Evolutionary conservation across 2,888 invertebrate genomes (phyloP), one percentile per base, ranked within the genome.

Genomic region (Drosophila borborema): DNA sequence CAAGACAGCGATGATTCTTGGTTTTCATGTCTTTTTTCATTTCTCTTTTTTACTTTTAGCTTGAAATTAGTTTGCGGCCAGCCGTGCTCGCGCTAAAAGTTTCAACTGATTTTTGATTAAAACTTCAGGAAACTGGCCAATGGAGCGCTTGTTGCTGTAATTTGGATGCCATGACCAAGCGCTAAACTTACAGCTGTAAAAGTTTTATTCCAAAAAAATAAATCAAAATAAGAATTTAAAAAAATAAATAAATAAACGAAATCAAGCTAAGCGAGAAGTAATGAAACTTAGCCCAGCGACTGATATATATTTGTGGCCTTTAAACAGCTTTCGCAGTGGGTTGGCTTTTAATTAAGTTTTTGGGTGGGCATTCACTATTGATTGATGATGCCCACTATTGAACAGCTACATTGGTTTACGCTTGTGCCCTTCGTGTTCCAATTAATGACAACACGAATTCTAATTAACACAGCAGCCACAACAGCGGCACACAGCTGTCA

Each of bases 31-130:
- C n/a, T n/a, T n/a, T n/a, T n/a, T n/a, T n/a, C n/a, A n/a, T n/a
- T n/a, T n/a, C n/a, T n/a, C n/a, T n/a, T n/a, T n/a, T n/a, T n/a
- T n/a, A n/a, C n/a, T n/a, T n/a, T n/a, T n/a, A 81, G 74, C 53
- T 43, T 48, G 40, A 82, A 82, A 85, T 87, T 77, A 73, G 66
- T 72, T 72, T 72, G 45, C 46, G 2, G 43, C 16, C 2, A 18
- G 18, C 38, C 70, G 58, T 62, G 40, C 40, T 55, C n/a, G 40
- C 62, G 46, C 41, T 31, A 41, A 64, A 74, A 88, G 54, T 86
- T 83, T 82, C 63, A 71, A 80, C 77, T 72, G 77, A 88, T 75
- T 82, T 88, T 80, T 84, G 89, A 84, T 84, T 88, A 80, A 84
- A 88, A 77, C 55, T 74, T 81, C 5, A 23, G 23, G 38, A 10